Conservation (phyloP, 2,797 vertebrate species). For the Sebastes ruberrimus region DNA sequence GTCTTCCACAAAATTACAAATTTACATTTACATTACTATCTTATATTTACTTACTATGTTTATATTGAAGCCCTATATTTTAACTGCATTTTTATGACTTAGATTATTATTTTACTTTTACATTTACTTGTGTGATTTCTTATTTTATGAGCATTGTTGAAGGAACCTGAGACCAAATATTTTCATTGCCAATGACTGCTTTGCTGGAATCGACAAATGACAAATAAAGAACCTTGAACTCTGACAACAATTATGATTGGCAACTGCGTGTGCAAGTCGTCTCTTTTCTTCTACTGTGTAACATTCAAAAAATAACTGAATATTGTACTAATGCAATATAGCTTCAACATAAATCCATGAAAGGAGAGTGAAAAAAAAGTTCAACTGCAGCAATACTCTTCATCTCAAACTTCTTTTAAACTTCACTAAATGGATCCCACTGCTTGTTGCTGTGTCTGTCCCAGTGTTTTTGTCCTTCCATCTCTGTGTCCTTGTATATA, state of each 20-base stretch:
- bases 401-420: neutral
- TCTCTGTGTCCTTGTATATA: slow-evolving; percentile 24
- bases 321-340: neutral
- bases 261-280: neutral
- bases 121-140: no score
- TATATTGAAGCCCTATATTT: no score
- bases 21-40: no score
- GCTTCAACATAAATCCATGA: neutral
- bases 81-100: accelerated
- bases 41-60: no score
- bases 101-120: no score
- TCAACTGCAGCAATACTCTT: neutral
- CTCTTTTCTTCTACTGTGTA: neutral
- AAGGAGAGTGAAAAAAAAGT: neutral
- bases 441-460: neutral
- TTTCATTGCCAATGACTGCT: no score
- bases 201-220: no score
- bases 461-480: slow-evolving; percentile 18
- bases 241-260: neutral
- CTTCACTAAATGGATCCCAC: neutral
- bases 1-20: no score
- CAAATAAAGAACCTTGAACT: no score
- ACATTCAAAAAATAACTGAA: neutral
- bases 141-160: no score
- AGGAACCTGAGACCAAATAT: no score